Base-by-base conservation (phyloP, 2,797 vertebrate species). In the Tolypeutes matacus region DNA sequence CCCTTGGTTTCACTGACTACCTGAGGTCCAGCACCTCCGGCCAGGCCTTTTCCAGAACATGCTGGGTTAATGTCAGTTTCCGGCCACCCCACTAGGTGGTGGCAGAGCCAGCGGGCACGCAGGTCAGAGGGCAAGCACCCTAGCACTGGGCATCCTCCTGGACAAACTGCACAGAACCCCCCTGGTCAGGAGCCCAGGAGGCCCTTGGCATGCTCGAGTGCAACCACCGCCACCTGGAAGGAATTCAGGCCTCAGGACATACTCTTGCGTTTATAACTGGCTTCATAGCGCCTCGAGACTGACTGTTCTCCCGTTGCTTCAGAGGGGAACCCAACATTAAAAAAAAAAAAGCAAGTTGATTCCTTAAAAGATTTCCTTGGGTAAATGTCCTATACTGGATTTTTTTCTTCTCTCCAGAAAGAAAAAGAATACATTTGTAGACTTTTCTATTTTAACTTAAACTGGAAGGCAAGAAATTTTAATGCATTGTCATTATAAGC, bases 371-470 rank as follows among this genome's bases (percentile, higher is more conserved):
- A n/a, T 92, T 56, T 91, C 14, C 51, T 58, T 49, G 5, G 34
- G 3, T 64, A 76, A 91, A 78, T 65, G n/a, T 9, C 15, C 20
- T 83, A 2, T 27, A 65, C 7, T 92, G 67, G 18, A 60, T 7
- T 27, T 87, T 81, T 31, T 10, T 69, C 39, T 46, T 11, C 5
- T 27, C 25, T 49, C n/a, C 7, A 58, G 18, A 90, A 60, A 70
- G n/a, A 36, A 36, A 64, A 36, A 36, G 12, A 80, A 42, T 56
- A 95, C 67, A 31, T 82, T 75, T 83, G 5, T 56, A 76, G 73
- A 29, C 29, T 76, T 62, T 94, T 96, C 78, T 67, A 49, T 60
- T 69, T 69, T 65, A 31, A 29, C 14, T 93, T 29, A 95, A 90
- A 93, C 14, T 73, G 29, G 81, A 87, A 89, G 58, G 25, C 67